Percentiles rank a stretch among this genome's conserved stretches.
Conservation (phyloP, 2,113 vertebrate species). For the Hemichromis elongatus region DNA sequence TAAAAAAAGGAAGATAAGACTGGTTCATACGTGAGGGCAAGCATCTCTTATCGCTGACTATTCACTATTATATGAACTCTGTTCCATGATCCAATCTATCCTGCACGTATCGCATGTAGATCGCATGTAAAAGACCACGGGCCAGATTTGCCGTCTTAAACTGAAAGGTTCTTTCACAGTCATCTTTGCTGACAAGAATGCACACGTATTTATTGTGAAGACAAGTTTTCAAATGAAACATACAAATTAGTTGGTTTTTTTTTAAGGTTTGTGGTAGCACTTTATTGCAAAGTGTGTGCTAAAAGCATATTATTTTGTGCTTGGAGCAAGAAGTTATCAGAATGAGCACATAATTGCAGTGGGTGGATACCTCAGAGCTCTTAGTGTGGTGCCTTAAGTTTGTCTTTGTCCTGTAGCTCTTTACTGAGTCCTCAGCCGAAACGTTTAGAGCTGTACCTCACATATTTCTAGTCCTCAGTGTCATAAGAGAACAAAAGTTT, state of each 20-base stretch:
- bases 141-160: not conserved
- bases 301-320: not conserved
- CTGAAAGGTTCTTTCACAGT: not conserved
- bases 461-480: not conserved
- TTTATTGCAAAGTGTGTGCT: not conserved
- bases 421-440: not conserved
- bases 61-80: not conserved
- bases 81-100: not conserved
- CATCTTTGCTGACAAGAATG: not conserved
- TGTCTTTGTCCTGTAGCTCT: not conserved
- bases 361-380: not conserved
- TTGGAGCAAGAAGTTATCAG: not conserved
- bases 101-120: not conserved
- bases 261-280: not conserved
- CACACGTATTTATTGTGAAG: fast-evolving
- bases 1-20: not conserved
- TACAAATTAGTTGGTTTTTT: not conserved
- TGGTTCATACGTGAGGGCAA: not conserved
- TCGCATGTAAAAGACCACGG: not conserved
- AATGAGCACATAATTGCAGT: not conserved
- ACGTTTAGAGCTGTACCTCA: not conserved
- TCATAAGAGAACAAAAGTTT: not conserved
- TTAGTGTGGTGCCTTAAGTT: not conserved
- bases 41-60: fast-evolving
- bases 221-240: not conserved